Evolutionary conservation across 2,113 vertebrate species (phyloP), one percentile per base, ranked within the genome.

Genomic region (Hassar affinis): DNA sequence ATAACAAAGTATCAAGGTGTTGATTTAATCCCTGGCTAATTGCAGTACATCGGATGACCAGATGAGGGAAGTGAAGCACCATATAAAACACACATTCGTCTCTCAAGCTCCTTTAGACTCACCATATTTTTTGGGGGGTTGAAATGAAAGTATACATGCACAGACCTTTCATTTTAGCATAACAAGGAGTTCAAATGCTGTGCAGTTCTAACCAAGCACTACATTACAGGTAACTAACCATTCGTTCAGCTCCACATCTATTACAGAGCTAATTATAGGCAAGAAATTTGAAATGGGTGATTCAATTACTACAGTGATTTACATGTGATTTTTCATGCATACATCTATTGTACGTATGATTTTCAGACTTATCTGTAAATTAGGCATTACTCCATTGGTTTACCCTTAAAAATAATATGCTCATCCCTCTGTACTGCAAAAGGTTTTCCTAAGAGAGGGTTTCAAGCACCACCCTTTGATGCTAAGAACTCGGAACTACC

Each of bases 1-100:
- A 49, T 25, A 17, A 27, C 8, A 8, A n/a, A 59, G 9, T 59
- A 59, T 27, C 25, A 57, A 2, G n/a, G 52, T 75, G 72, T 75
- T 75, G 45, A 6, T 33, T 54, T 30, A 56, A 56, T n/a, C n/a
- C 25, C 8, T 22, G 15, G 30, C 5, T 66, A 15, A 12, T 15
- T 56, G 74, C 82, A 69, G 17, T 68, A 22, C 49, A 25, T 0
- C 22, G 42, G 2, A 14, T 20, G 51, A 18, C 57, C 82, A 78
- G 35, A 68, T 42, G 82, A 84, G 82, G 74, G 82, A 54, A 27
- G 49, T 56, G 49, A 68, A 56, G 61, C 33, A 68, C 82, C 61
- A 78, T 38, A 69, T 7, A 82, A 82, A 64, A 68, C 15, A 54
- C 25, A 75, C 3, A 1, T 38, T 68, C 18, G 0, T 18, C 6